These are phyloP conservation scores for Chaenocephalus aceratus DNA, from an alignment of 2,113 vertebrate species.

Conservation along the genomic window DNA sequence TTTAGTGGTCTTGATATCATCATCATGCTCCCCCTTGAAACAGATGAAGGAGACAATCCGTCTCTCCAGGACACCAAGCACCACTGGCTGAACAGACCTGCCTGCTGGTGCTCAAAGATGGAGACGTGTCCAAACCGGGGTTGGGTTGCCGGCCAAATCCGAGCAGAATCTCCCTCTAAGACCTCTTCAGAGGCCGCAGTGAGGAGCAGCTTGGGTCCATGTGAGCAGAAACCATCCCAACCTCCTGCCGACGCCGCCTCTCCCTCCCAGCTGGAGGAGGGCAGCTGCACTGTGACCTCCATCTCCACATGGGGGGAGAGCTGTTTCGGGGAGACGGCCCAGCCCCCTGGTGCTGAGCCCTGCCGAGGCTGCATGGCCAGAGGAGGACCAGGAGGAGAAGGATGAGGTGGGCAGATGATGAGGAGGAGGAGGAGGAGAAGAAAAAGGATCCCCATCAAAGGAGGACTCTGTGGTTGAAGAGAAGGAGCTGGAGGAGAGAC, in stretches of 20 bases:
- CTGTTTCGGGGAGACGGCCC: slow-evolving; percentile 77
- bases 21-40: slow-evolving; percentile 55
- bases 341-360: slow-evolving; percentile 77
- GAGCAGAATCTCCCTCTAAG: slow-evolving; percentile 70
- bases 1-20: slow-evolving; percentile 16
- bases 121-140: slow-evolving; percentile 65
- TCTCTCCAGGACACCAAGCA: slow-evolving; percentile 86
- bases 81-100: slow-evolving; percentile 78
- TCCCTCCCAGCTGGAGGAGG: slow-evolving; percentile 85
- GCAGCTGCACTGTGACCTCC: slow-evolving; percentile 83
- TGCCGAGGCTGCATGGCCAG: slow-evolving; percentile 65
- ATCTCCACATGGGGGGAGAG: slow-evolving; percentile 80
- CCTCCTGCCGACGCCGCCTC: slow-evolving; percentile 71
- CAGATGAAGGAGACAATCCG: slow-evolving; percentile 92
- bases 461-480: slow-evolving; percentile 98
- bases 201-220: slow-evolving; percentile 57
- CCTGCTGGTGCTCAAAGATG: slow-evolving; percentile 76
- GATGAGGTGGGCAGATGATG: slow-evolving; percentile 28
- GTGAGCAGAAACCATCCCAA: slow-evolving; percentile 55
- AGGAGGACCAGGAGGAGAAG: slow-evolving; percentile 47
- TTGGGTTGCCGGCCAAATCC: slow-evolving; percentile 55
- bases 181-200: slow-evolving; percentile 67
- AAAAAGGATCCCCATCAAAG: slow-evolving; percentile 86
- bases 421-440: neutral
- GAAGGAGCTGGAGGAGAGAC: slow-evolving; percentile 95